Evolutionary conservation across 2,113 vertebrate genomes (phyloP).

Genomic region (Chloropsis cyanopogon): DNA sequence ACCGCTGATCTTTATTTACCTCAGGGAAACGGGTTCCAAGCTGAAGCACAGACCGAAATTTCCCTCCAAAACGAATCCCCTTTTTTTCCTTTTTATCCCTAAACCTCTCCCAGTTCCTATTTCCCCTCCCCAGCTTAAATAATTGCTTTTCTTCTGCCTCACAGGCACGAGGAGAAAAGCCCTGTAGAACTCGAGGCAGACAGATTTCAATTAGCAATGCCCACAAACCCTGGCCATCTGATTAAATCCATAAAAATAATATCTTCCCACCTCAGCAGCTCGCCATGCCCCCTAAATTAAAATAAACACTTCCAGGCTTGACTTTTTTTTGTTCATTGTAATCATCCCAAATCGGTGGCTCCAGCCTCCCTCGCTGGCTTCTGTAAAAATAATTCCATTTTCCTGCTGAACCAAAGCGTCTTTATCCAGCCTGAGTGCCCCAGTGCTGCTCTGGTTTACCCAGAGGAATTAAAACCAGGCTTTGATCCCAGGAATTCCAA

Average conservation of each 20-base stretch:
- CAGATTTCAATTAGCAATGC: not conserved
- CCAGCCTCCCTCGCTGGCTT: conserved; percentile 24
- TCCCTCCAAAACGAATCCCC: not conserved
- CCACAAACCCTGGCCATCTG: not conserved
- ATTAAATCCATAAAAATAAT: conserved; percentile 17
- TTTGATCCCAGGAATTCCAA: conserved; percentile 14
- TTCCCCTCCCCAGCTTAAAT: too few relatives aligned
- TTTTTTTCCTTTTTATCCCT: not conserved
- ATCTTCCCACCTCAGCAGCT: not conserved
- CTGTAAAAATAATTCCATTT: conserved; percentile 47
- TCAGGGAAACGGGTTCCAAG: not conserved
- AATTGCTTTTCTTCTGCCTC: not conserved
- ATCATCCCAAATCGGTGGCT: conserved; percentile 24
- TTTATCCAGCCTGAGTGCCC: not conserved
- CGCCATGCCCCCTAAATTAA: not conserved
- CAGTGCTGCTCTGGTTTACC: not conserved
- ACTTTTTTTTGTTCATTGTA: conserved; percentile 28
- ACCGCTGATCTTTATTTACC: not conserved
- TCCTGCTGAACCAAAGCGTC: not conserved
- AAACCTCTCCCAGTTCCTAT: not conserved
- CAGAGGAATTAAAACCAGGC: not conserved
- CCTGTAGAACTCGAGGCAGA: not conserved
- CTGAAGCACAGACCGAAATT: not conserved
- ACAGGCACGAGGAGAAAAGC: not conserved
- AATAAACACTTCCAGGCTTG: conserved; percentile 25